Conservation (phyloP, 1,140 invertebrate genomes). For the Megathymus violae region DNA sequence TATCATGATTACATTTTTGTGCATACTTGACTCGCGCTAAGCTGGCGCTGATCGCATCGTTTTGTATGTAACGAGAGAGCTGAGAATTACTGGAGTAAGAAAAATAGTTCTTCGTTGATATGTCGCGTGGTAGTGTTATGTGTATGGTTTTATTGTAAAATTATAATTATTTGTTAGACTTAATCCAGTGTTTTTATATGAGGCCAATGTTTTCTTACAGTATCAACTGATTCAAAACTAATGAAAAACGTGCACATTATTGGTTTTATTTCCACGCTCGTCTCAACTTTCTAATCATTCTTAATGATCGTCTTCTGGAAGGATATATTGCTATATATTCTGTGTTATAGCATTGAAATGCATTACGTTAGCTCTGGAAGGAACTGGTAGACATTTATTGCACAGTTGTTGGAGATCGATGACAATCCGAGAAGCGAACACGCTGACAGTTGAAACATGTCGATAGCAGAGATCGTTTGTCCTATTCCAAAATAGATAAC, state of each 20-base stretch:
- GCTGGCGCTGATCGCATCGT: too few relatives aligned
- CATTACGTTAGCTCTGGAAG: conserved; percentile 9
- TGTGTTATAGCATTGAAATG: conserved; percentile 20
- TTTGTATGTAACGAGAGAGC: too few relatives aligned
- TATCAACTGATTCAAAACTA: too few relatives aligned
- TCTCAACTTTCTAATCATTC: conserved; percentile 54
- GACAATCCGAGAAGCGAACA: conserved; percentile 12
- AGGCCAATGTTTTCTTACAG: background rate
- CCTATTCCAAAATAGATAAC: too few relatives aligned
- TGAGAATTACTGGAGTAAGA: too few relatives aligned
- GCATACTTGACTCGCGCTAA: too few relatives aligned
- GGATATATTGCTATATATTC: conserved; percentile 37
- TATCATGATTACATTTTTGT: too few relatives aligned
- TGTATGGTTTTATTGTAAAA: too few relatives aligned
- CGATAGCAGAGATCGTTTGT: conserved; percentile 14
- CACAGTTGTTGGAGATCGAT: conserved; percentile 24
- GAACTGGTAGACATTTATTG: conserved; percentile 33
- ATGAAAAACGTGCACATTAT: too few relatives aligned
- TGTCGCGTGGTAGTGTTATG: too few relatives aligned
- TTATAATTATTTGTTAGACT: too few relatives aligned
- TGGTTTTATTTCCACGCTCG: conserved; percentile 26
- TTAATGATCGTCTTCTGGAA: conserved; percentile 50
- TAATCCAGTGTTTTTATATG: background rate
- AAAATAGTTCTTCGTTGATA: too few relatives aligned
- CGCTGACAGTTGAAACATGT: conserved; percentile 30